Conservation (phyloP, 2,888 invertebrate species). For the Xylota segnis region DNA sequence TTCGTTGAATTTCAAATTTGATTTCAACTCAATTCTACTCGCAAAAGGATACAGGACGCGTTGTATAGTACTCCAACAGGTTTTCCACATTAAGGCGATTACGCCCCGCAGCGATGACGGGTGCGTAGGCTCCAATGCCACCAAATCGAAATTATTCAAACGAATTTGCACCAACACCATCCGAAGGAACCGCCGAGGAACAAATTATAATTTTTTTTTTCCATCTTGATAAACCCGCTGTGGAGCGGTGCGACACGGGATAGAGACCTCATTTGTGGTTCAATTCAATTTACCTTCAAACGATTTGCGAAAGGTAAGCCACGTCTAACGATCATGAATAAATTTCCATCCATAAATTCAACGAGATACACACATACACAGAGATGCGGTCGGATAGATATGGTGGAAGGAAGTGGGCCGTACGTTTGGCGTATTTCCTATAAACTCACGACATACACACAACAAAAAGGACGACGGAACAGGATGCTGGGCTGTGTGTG, state of each 20-base stretch:
- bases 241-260: neutral
- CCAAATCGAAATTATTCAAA: constrained; percentile 52
- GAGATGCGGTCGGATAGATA: neutral
- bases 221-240: constrained; percentile 6
- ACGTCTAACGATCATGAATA: constrained; percentile 62
- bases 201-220: constrained; percentile 48
- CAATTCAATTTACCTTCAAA: constrained; percentile 50
- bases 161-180: neutral
- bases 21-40: constrained; percentile 34
- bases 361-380: neutral
- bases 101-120: neutral
- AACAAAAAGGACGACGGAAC: neutral
- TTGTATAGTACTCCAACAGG: constrained; percentile 26
- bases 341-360: constrained; percentile 59
- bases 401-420: neutral
- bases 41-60: neutral
- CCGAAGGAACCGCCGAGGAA: neutral
- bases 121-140: constrained; percentile 6
- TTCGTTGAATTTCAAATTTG: constrained; percentile 50
- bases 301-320: constrained; percentile 26
- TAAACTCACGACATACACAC: neutral
- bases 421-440: constrained; percentile 10
- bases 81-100: constrained; percentile 32
- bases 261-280: constrained; percentile 24
- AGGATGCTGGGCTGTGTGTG: constrained; percentile 2